Base-by-base conservation (phyloP, 2,888 invertebrate genomes). In the Biston stratarius region DNA sequence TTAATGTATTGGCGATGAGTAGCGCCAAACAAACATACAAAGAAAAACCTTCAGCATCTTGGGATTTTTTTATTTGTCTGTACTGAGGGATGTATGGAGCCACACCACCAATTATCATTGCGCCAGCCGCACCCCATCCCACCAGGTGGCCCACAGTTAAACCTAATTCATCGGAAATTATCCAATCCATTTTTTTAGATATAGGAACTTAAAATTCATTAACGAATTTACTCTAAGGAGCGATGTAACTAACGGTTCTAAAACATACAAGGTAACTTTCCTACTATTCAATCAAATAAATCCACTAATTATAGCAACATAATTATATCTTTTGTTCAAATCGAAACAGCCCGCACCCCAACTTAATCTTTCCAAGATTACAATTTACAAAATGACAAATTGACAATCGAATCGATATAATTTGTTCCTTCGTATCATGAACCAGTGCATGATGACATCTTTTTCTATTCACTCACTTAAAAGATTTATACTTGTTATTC, bases 1-100 rank as follows among this genome's bases (percentile, higher is more conserved):
- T 96, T 73, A 99, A 95, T 63, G 98, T 99, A 89, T 99, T 99
- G 70, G 99, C 99, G 83, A 99, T 95, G 57, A 99, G 95, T 63
- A 99, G 95, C 34, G 99, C 97, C 77, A 99, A 95, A 89, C 99
- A 99, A 61, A 99, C 99, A 88, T 98, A 98, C 55, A 99, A 94
- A 0, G 99, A 99, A 92, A 99, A 99, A 11, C 99, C 99, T 80
- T 99, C 99, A 14, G 99, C 97, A 94, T 99, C 98, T 88, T 97
- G 97, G 44, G 97, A 97, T 78, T 95, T 96, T 85, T 96, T 97
- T 70, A 99, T 99, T 92, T 99, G 98, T 77, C 96, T 95, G 86
- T 99, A 99, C 85, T 99, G 99, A 45, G 99, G 99, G 78, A 99
- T 97, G 84, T 99, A 99, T 36, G 99, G 99, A 71, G 99, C 96